Base-by-base conservation (phyloP, 1,140 invertebrate genomes). In the Capitella teleta region DNA sequence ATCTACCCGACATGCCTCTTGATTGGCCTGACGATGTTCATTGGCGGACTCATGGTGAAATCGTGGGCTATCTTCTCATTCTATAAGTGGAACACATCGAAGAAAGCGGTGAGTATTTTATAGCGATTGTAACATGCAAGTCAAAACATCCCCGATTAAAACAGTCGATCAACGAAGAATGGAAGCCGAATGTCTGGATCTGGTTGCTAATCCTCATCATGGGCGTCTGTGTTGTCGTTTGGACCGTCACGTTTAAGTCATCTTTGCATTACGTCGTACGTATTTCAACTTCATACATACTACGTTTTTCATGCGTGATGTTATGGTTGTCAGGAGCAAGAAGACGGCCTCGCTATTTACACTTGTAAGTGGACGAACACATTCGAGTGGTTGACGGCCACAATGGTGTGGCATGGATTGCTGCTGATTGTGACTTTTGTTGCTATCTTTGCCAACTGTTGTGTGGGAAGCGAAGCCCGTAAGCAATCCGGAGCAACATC, bases 21-120 rank as follows among this genome's bases (percentile, higher is more conserved):
- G 43, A 25, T 45, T 28, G 43, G 43, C 18, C 43, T 45, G 43
- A 45, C 43, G 10, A 21, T 25, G 43, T 45, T 45, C 43, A 3
- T 45, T 5, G 43, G 43, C 8, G 43, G 43, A 25, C 43, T 45
- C 21, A 25, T 45, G 21, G 43, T 45, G 23, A 45, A 45, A 26
- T 21, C 43, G 23, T 45, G 43, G 43, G 18, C 43, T 12, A 25
- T 45, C 23, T 45, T 24, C 43, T 26, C 28, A 2, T 45, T 24
- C 23, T 24, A 45, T 26, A 45, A 16, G 14, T 45, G 18, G 8
- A 45, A 45, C 8, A 28, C 8, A 45, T 42, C 12, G 10, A 34
- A 10, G 1, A 34, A 10, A 34, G 16, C 32, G 32, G 16, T 10
- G 32, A 34, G 32, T 16, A 1, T 34, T 16, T 34, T 34, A 34